These are phyloP conservation scores for Chrosomus eos DNA, from an alignment of 2,797 vertebrate genomes.

Conservation along the genomic window DNA sequence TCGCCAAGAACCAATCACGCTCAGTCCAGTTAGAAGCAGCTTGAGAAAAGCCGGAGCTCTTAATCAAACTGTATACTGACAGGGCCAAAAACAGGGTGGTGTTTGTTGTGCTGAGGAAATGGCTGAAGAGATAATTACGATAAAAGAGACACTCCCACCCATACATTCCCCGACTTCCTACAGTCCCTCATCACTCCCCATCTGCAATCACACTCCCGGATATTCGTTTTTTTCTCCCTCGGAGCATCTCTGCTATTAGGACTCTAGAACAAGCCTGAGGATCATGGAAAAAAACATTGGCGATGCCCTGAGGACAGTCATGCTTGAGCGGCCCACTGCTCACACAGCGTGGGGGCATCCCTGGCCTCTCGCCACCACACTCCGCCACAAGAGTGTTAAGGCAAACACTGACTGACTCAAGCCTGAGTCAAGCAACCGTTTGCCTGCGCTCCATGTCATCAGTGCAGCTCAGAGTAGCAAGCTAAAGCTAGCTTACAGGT, in stretches of 20 bases:
- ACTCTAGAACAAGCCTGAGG: slow-evolving; percentile 15
- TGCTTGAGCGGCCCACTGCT: slow-evolving; percentile 11
- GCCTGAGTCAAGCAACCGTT: slow-evolving; percentile 25
- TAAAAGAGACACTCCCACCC: slow-evolving; percentile 18
- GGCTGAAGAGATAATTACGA: slow-evolving; percentile 50
- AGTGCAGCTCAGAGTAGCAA: not conserved
- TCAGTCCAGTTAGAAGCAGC: slow-evolving; percentile 1
- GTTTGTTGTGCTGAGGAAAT: slow-evolving; percentile 43
- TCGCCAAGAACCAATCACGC: slow-evolving; percentile 5
- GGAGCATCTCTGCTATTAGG: not conserved
- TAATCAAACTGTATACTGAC: slow-evolving; percentile 24
- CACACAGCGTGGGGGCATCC: slow-evolving; percentile 46
- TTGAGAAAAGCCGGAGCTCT: slow-evolving; percentile 35
- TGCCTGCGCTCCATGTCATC: not conserved
- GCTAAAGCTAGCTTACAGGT: not conserved
- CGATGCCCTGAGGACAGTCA: slow-evolving; percentile 35
- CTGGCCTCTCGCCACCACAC: slow-evolving; percentile 38
- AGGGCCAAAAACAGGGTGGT: slow-evolving; percentile 24
- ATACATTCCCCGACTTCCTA: slow-evolving; percentile 41
- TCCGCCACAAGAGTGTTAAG: slow-evolving; percentile 37
- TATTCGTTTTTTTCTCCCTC: not conserved
- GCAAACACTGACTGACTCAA: slow-evolving; percentile 57
- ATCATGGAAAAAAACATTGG: not conserved
- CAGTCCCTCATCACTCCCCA: slow-evolving; percentile 22
- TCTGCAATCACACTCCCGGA: slow-evolving; percentile 10